These are phyloP conservation scores for Oceanites oceanicus DNA, from an alignment of 2,113 vertebrate genomes.

Conservation along the genomic window DNA sequence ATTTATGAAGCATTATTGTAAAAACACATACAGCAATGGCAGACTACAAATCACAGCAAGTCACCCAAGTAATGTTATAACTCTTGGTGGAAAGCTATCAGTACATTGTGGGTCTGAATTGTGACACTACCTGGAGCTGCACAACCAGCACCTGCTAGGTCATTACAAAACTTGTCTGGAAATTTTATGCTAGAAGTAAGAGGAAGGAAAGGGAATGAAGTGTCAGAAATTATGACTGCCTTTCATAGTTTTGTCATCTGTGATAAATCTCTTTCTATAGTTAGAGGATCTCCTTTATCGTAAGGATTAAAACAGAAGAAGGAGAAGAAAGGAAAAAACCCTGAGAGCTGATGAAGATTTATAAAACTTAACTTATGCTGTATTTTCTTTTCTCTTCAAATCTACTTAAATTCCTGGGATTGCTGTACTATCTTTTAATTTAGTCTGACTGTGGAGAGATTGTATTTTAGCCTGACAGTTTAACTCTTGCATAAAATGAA, in stretches of 20 bases:
- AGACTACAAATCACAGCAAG: constrained; percentile 1
- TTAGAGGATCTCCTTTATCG: constrained; percentile 35
- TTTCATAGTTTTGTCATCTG: constrained; percentile 57
- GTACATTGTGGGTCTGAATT: not conserved
- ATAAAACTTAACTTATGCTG: not conserved
- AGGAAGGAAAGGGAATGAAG: not conserved
- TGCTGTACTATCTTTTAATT: constrained; percentile 33
- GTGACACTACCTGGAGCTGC: constrained; percentile 1
- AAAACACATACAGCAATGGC: not conserved
- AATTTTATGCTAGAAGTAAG: constrained; percentile 49
- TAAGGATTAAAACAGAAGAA: constrained; percentile 18
- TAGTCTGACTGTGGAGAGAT: not conserved
- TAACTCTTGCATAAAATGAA: constrained; percentile 37
- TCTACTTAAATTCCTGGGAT: not conserved
- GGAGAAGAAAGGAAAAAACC: not conserved
- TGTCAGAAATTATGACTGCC: constrained; percentile 40
- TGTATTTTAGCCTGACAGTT: constrained; percentile 34
- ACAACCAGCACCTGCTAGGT: not conserved
- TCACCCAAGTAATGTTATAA: not conserved
- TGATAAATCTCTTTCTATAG: constrained; percentile 49
- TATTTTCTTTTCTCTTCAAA: constrained; percentile 33
- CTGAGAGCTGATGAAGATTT: not conserved
- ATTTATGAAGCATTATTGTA: constrained; percentile 33
- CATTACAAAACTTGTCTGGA: constrained; percentile 46
- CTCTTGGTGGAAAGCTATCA: constrained; percentile 6